Conservation (phyloP, 2,888 invertebrate genomes). For the Macrosiphum euphorbiae region DNA sequence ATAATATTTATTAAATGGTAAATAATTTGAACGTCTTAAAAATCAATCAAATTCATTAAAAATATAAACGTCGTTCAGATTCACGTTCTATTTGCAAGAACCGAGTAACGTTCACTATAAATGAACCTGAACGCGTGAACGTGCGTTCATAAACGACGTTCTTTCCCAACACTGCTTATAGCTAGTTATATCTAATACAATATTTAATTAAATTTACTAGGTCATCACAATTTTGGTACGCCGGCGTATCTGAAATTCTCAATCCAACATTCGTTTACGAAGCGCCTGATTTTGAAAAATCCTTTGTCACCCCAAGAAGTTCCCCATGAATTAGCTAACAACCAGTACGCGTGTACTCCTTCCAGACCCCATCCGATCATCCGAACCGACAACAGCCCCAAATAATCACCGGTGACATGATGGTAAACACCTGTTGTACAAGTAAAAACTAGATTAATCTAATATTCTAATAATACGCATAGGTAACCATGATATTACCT, state of each 20-base stretch:
- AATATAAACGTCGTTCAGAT: no score
- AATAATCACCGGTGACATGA: constrained; percentile 79
- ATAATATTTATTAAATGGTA: no score
- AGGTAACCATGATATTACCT: not conserved
- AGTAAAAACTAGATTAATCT: not conserved
- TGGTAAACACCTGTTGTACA: constrained; percentile 76
- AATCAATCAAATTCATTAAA: no score
- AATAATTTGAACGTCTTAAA: no score
- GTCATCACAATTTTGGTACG: constrained; percentile 1
- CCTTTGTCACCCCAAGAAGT: constrained; percentile 55
- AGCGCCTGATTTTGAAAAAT: constrained; percentile 60
- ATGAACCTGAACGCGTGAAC: no score
- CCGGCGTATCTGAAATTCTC: constrained; percentile 41
- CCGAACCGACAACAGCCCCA: constrained; percentile 72
- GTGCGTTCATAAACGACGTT: no score
- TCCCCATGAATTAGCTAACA: constrained; percentile 62
- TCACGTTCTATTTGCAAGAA: no score
- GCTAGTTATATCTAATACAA: no score
- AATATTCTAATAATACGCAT: not conserved
- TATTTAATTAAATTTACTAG: not conserved
- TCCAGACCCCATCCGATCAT: constrained; percentile 59
- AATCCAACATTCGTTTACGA: constrained; percentile 51
- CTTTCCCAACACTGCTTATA: no score
- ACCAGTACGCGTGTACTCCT: constrained; percentile 41
- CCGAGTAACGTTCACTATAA: no score